Evolutionary conservation across 2,888 invertebrate species (phyloP), one percentile per base, ranked within the genome.

Genomic region (Drosophila limbata): DNA sequence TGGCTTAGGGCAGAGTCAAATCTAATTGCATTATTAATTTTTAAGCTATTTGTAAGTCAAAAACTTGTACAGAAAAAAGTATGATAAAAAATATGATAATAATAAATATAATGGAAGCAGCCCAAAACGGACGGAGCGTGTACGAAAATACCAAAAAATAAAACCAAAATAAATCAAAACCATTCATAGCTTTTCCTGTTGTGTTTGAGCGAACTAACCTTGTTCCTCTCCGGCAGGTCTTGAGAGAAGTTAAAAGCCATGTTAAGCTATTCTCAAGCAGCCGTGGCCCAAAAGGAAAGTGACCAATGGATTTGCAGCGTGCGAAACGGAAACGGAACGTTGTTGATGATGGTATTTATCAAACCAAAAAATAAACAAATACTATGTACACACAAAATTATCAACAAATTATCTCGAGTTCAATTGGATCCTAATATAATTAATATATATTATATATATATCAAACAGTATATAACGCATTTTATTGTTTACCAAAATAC

Each of bases 151-250:
- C 25, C 25, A 60, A 52, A 79, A 74, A 67, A 59, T 10, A 40
- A 37, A 77, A 79, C 69, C 51, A 70, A 50, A 73, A 73, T 45
- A 74, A 77, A 77, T 53, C 74, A 76, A 82, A 71, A 65, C 68
- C 81, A 83, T 86, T 77, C 83, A 84, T 81, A 81, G 90, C 78
- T 82, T 84, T 85, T 93, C 93, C 93, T 92, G 93, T 92, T 93
- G 92, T 92, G 92, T 92, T 91, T 93, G 93, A 93, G 93, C 85
- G 93, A 93, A 93, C 93, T 93, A 93, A 93, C 91, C 92, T 93
- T 92, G 93, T 93, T 93, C 93, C 93, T 93, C 93, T 93, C 93
- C 92, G 92, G 91, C 93, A 93, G 93, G 93, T 93, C 90, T 91
- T 90, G 90, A 92, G 92, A 91, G 90, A 88, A 89, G 89, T 82